phyloP scores from a whole-genome alignment of 2,888 invertebrate species.

The Cybosia mesomella region DNA sequence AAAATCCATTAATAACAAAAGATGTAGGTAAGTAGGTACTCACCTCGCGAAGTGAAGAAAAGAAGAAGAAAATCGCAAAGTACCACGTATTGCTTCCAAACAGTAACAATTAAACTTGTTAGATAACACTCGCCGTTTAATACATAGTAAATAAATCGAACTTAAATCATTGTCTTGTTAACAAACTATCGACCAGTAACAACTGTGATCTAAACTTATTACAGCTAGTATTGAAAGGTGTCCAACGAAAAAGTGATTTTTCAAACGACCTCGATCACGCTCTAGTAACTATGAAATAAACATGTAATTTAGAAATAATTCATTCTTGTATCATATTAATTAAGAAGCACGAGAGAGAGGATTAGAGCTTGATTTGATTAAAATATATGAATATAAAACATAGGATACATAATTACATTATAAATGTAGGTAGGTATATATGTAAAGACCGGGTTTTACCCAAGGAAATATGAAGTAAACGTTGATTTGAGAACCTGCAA shows the following conservation, averaged over 20 bases:
- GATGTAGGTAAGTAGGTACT: too few species aligned
- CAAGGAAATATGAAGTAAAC: too few species aligned
- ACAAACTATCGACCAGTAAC: neutral
- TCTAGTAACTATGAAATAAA: neutral
- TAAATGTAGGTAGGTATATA: too few species aligned
- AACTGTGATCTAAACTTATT: constrained; percentile 29
- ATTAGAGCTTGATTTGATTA: neutral
- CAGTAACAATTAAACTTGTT: neutral
- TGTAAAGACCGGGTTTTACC: too few species aligned
- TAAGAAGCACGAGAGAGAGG: neutral
- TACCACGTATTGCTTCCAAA: neutral
- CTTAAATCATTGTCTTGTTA: neutral
- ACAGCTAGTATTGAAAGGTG: constrained; percentile 62
- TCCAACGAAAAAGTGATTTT: constrained; percentile 7
- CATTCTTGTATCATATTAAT: constrained; percentile 5
- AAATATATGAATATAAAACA: too few species aligned
- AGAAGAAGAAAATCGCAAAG: too few species aligned
- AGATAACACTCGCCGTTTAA: too few species aligned
- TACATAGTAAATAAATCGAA: neutral
- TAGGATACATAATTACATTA: too few species aligned
- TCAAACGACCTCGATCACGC: constrained; percentile 11
- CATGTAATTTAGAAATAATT: constrained; percentile 10
- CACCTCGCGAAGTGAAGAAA: too few species aligned
- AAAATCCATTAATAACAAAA: too few species aligned
- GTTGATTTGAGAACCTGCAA: too few species aligned